Percentiles rank a stretch among this genome's conserved stretches.
phyloP scores from a whole-genome alignment of 2,888 invertebrate species.

The Eupithecia exiguata region DNA sequence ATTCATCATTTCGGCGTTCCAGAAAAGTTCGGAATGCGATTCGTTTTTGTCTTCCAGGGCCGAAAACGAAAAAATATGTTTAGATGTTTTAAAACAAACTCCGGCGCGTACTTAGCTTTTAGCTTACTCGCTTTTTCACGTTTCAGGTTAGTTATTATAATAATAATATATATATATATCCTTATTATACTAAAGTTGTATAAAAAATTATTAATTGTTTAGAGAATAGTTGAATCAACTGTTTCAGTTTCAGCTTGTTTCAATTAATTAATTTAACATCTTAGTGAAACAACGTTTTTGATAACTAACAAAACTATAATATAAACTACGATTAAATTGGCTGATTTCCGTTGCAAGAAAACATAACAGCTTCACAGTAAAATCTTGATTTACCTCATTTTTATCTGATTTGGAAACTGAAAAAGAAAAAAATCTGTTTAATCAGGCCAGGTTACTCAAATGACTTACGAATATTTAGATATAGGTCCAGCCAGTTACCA shows the following conservation, averaged over 20 bases:
- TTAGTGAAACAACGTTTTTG: not conserved
- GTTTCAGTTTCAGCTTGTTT: not conserved
- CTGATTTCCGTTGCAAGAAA: not conserved
- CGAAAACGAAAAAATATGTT: not conserved
- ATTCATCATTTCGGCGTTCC: conserved; percentile 44
- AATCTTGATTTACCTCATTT: not conserved
- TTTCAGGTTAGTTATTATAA: not conserved
- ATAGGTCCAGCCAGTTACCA: not conserved
- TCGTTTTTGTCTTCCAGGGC: conserved; percentile 28
- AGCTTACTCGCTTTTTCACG: not conserved
- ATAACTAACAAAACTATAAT: too few relatives aligned
- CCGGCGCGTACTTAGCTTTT: not conserved
- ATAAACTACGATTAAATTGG: not conserved
- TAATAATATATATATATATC: not conserved
- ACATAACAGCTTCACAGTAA: not conserved
- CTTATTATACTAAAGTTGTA: not conserved
- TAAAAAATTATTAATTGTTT: not conserved
- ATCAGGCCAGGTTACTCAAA: too few relatives aligned
- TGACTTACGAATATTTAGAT: not conserved
- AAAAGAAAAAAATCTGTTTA: too few relatives aligned
- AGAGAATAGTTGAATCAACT: not conserved
- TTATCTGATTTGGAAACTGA: not conserved
- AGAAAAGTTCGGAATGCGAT: conserved; percentile 44
- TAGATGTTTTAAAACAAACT: not conserved
- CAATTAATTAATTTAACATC: not conserved